Evolutionary conservation across 1,140 invertebrate genomes (phyloP), one percentile per base, ranked within the genome.

Genomic region (Aphidius ervi): DNA sequence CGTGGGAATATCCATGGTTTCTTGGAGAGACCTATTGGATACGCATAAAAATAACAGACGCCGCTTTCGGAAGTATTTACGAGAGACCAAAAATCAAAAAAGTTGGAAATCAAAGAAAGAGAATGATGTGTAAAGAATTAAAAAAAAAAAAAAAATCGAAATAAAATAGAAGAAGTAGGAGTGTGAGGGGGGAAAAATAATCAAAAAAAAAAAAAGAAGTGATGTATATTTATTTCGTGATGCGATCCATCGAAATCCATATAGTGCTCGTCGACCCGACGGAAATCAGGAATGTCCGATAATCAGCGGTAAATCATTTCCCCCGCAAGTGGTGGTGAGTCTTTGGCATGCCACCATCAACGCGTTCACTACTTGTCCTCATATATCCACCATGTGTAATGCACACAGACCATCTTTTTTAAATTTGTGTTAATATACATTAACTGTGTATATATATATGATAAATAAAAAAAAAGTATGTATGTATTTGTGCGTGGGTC

Each of bases 241-340:
- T 43, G 53, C 46, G 53, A 62, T 59, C 57, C 65, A 62, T 66
- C 64, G 64, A 63, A 65, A 65, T 63, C 58, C 62, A 67, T 61
- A 53, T 46, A 37, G 43, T 45, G 23, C 46, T 39, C 46, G 37
- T 31, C 42, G 23, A 45, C 63, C 64, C 59, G 59, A 67, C 65
- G 66, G 68, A 73, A 72, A 75, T 75, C 72, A 71, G 70, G 74
- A 74, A 74, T 74, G 70, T 63, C 64, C 69, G 68, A 73, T 71
- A 72, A 75, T 75, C 70, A 71, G 74, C 69, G 64, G 68, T 73
- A 72, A 70, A 70, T 73, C 71, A 73, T 63, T 59, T 49, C 61
- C 58, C 58, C 61, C 59, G 31, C 2, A 39, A 31, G 31, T 49
- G 46, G 42, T 61, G 52, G 40, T 56, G 47, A 40, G 37, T 43